A percentile compares a stretch with the other conserved stretches of the same genome.
Conservation (phyloP, 1,140 invertebrate species). For the Drosophila mojavensis region DNA sequence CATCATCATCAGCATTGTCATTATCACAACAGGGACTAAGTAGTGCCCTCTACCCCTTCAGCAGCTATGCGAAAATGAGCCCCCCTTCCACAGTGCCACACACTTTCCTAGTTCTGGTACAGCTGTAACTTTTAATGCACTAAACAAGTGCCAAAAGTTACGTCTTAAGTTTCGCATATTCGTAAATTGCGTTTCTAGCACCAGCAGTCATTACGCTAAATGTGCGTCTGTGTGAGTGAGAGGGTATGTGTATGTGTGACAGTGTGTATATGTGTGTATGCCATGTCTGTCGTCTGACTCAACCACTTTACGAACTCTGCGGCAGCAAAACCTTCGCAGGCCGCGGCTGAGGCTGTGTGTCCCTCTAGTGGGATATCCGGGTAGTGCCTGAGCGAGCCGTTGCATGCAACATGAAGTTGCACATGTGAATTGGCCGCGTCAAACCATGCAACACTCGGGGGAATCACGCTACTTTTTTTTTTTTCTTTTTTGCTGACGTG, state of each 20-base stretch:
- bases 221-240: not conserved
- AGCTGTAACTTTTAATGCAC: constrained; percentile 48
- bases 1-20: not conserved
- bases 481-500: not conserved
- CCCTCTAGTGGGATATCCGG: not conserved
- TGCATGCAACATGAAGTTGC: constrained; percentile 38
- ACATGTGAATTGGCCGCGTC: constrained; percentile 27
- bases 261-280: not conserved
- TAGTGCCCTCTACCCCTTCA: not conserved
- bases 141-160: constrained; percentile 52
- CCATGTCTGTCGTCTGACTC: constrained; percentile 3
- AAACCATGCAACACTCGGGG: constrained; percentile 10
- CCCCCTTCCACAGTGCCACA: not conserved
- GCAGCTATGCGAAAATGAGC: too few species aligned
- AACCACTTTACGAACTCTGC: constrained; percentile 38
- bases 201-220: not conserved
- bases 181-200: constrained; percentile 11
- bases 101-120: not conserved
- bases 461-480: not conserved
- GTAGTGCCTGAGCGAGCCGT: not conserved
- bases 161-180: constrained; percentile 29
- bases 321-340: constrained; percentile 10
- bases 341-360: constrained; percentile 5
- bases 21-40: constrained; percentile 4
- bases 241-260: not conserved